A percentile compares a stretch with the other conserved stretches of the same genome.
Evolutionary conservation across 2,113 vertebrate species (phyloP).

Genomic region (Muntiacus muntjak): DNA sequence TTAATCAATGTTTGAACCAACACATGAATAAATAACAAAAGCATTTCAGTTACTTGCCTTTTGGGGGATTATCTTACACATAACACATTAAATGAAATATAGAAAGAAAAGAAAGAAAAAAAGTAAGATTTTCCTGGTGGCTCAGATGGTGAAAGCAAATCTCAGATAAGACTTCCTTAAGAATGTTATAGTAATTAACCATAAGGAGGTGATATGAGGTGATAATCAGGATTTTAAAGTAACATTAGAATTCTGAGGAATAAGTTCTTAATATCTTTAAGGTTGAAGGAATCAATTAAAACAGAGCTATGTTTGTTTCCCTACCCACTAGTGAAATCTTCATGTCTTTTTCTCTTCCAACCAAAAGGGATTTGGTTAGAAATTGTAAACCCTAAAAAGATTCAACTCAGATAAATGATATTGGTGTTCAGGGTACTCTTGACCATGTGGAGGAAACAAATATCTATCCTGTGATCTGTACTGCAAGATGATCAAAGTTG

Average conservation of each 20-base stretch:
- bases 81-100: not conserved
- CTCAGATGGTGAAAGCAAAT: not conserved
- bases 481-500: not conserved
- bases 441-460: not conserved
- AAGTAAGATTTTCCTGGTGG: not conserved
- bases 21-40: not conserved
- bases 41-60: not conserved
- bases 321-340: not conserved
- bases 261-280: not conserved
- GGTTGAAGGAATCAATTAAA: not conserved
- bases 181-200: not conserved
- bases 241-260: not conserved
- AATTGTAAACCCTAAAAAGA: not conserved
- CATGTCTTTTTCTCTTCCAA: not conserved
- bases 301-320: not conserved
- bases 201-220: not conserved
- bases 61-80: not conserved
- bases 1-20: not conserved
- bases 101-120: not conserved
- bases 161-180: not conserved
- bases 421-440: not conserved
- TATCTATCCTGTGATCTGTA: not conserved
- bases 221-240: not conserved
- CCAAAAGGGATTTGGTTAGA: not conserved
- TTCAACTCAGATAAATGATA: not conserved